Evolutionary conservation across 2,888 invertebrate species (phyloP), one percentile per base, ranked within the genome.

Genomic region (Leptodirus hochenwartii): DNA sequence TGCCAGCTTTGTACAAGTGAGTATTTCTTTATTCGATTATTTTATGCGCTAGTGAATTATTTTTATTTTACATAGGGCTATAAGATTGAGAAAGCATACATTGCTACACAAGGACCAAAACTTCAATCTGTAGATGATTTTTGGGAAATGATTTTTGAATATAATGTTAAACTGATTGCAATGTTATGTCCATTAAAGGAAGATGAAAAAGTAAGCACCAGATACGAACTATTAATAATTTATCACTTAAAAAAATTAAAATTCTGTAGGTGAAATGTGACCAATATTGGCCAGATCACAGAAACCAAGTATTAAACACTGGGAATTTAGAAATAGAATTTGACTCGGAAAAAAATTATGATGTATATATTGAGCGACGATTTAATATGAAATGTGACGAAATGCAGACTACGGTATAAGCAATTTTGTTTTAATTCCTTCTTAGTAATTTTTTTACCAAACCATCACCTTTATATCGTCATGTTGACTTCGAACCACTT

Each of bases 1-100:
- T 43, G 64, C 64, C 1, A 62, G 55, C 45, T 62, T 54, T 36
- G 55, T 62, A 27, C 51, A 54, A 34, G 61, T 61, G 49, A 47
- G 42, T 46, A 15, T 26, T n/a, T 14, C n/a, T n/a, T n/a, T n/a
- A n/a, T n/a, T n/a, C n/a, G n/a, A n/a, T n/a, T n/a, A n/a, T n/a
- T n/a, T n/a, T n/a, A n/a, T n/a, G n/a, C n/a, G n/a, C n/a, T n/a
- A n/a, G n/a, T n/a, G n/a, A n/a, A n/a, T n/a, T n/a, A n/a, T n/a
- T n/a, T n/a, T n/a, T 16, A 14, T n/a, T 20, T 24, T 20, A 14
- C 25, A 28, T 10, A 30, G 30, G 30, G 30, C 8, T 17, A 24
- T 11, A 23, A 24, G 12, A 25, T 23, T 15, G 15, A 24, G 15
- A 31, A 39, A 26, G 47, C 47, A 4, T 54, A 50, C 31, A 53